Conservation (phyloP, 1,140 invertebrate genomes). For the Galleria mellonella region DNA sequence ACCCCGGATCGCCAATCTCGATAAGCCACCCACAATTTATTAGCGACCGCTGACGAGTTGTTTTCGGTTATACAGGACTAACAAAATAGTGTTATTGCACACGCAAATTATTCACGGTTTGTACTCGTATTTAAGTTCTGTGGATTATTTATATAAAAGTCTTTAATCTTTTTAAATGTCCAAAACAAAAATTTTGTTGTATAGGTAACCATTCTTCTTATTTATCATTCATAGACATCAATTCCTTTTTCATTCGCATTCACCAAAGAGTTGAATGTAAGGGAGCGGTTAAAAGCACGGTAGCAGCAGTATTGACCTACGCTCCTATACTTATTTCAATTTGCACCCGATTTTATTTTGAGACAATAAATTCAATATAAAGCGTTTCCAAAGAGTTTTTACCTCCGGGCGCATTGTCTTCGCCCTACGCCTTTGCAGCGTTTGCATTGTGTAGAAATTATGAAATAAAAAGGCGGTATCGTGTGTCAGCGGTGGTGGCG, state of each 20-base stretch:
- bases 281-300: conserved; percentile 19
- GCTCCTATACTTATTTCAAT: conserved; percentile 61
- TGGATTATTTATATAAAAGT: neutral
- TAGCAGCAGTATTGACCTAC: conserved; percentile 28
- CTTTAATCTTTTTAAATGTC: too few species aligned
- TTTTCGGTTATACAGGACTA: conserved; percentile 20
- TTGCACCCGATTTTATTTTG: conserved; percentile 72
- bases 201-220: neutral
- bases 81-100: conserved; percentile 5
- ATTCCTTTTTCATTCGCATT: too few species aligned
- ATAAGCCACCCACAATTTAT: conserved; percentile 49
- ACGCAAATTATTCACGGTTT: too few species aligned
- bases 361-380: conserved; percentile 69
- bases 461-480: conserved; percentile 70
- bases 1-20: conserved; percentile 38
- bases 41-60: conserved; percentile 33
- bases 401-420: conserved; percentile 72
- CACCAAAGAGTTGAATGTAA: conserved; percentile 8
- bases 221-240: too few species aligned
- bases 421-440: conserved; percentile 63
- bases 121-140: neutral
- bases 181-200: neutral
- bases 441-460: conserved; percentile 66
- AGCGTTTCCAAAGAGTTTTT: conserved; percentile 63
- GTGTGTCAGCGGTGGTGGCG: conserved; percentile 40